Conservation (phyloP, 2,888 invertebrate genomes). For the Cosmopolites sordidus region DNA sequence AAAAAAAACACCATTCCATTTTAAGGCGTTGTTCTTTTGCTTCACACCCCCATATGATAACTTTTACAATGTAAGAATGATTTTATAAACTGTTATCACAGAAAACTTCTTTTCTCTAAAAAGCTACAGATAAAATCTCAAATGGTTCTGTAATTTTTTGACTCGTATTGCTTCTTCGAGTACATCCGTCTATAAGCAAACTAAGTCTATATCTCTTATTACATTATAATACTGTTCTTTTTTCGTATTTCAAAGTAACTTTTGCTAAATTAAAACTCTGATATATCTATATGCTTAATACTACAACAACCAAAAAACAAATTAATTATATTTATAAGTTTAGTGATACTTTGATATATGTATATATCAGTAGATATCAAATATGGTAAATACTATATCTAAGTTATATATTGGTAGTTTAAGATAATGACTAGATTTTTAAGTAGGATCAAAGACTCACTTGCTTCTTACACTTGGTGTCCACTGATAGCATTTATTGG, state of each 20-base stretch:
- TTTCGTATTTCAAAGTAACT: background rate
- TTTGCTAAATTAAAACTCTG: background rate
- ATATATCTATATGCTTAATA: background rate
- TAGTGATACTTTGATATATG: background rate
- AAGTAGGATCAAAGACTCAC: background rate
- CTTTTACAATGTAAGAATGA: background rate
- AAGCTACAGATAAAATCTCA: background rate
- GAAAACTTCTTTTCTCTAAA: background rate
- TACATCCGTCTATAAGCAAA: background rate
- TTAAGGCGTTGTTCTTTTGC: too few relatives aligned
- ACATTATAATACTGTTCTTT: slow-evolving; percentile 1
- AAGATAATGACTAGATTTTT: slow-evolving; percentile 6
- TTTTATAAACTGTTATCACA: slow-evolving; percentile 10
- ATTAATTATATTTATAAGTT: background rate
- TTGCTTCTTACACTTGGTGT: slow-evolving; percentile 32
- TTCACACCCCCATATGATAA: background rate
- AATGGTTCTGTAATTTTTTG: background rate
- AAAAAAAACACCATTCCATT: background rate
- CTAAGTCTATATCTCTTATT: background rate
- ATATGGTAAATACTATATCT: slow-evolving; percentile 1
- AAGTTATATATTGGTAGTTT: background rate
- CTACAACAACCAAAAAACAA: background rate
- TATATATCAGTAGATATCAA: slow-evolving; percentile 1
- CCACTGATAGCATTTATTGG: slow-evolving; percentile 38
- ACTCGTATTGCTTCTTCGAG: background rate